These are phyloP conservation scores for Chaunax sp. DNA, from an alignment of 2,797 vertebrate species.

Conservation along the genomic window DNA sequence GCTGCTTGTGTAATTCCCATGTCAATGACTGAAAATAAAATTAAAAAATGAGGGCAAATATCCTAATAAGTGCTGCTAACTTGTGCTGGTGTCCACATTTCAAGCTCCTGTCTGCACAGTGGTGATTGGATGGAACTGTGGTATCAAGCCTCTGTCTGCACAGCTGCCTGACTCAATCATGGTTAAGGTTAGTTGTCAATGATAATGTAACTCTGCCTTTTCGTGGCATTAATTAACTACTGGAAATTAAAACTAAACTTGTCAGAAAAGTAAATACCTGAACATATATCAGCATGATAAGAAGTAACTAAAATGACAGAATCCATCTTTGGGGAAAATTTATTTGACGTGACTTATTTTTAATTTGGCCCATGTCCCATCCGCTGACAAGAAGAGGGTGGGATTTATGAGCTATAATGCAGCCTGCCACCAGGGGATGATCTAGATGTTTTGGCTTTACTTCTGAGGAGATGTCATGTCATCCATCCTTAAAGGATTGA, in stretches of 20 bases:
- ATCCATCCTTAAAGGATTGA: constrained; percentile 2
- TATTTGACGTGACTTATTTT: neutral
- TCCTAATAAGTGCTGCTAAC: no score
- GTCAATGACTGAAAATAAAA: no score
- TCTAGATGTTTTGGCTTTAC: neutral
- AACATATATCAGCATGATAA: neutral
- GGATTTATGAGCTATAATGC: neutral
- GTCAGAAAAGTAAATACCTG: neutral
- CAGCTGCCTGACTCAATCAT: no score
- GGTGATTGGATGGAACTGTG: no score
- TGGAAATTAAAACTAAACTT: neutral
- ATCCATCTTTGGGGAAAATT: neutral
- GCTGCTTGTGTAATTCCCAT: no score
- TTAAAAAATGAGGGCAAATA: no score
- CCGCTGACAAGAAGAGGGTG: neutral
- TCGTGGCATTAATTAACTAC: no score
- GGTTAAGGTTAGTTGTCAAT: no score
- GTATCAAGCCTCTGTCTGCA: no score
- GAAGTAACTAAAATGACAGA: neutral
- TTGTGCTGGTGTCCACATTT: no score
- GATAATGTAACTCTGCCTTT: no score
- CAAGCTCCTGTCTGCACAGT: no score
- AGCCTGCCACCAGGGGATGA: neutral
- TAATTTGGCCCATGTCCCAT: neutral
- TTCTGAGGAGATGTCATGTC: neutral